Evolutionary conservation across 2,797 vertebrate genomes (phyloP), one percentile per base, ranked within the genome.

Genomic region (Pogonophryne albipinna): DNA sequence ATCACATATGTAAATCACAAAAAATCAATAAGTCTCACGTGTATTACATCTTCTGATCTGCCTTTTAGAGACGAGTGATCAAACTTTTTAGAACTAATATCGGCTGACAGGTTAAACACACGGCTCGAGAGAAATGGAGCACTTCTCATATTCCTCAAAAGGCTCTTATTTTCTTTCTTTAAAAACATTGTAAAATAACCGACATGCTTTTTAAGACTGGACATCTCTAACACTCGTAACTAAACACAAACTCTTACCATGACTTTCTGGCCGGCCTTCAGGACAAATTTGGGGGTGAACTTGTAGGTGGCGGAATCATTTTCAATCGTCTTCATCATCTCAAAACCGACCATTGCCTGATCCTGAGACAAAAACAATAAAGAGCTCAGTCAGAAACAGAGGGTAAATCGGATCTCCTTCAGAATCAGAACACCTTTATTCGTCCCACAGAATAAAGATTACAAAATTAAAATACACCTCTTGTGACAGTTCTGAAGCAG

Each of bases 261-360:
- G 76, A 97, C 96, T 82, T 96, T 97, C 67, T 97, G 97, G 44
- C 95, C 96, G 4, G 96, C 97, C 86, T 97, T 98, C 64, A 99
- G 87, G 58, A 96, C 86, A 3, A 95, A 97, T 95, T 96, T 96
- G 87, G 96, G 95, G 74, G 96, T 95, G 89, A 96, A 99, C 93
- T 95, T 99, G 90, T 97, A 99, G 82, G 83, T 95, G 49, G 93
- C 94, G 17, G 94, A 86, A 44, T 70, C 77, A 14, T 95, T 94
- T 86, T 94, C 95, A 61, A 96, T 96, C 56, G 93, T 96, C 90
- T 93, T 94, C 55, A 92, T 91, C 90, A 98, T 89, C 74, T 98
- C 96, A 91, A 95, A 98, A 0, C 96, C 96, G 87, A 95, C 97
- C 96, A 99, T 96, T 69, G 96, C 95, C 84, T 98, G 97, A 91